Evolutionary conservation across 2,797 vertebrate genomes (phyloP).

Genomic region (Philypnodon macrostomus): DNA sequence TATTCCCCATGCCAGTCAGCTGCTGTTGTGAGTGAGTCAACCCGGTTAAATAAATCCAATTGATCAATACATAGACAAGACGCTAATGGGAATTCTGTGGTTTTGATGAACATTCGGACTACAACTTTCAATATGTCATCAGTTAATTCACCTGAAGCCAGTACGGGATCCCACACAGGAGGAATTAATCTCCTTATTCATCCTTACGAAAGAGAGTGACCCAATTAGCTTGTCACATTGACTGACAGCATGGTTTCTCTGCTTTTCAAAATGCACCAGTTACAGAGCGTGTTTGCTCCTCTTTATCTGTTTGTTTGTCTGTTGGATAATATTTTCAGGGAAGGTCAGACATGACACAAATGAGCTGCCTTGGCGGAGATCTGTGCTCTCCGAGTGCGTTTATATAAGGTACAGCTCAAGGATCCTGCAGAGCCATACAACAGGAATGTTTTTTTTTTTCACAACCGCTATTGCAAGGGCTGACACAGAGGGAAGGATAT

Average conservation of each 20-base stretch:
- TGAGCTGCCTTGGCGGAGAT: too few species aligned
- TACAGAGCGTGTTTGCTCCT: too few species aligned
- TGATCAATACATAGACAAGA: conserved; percentile 32
- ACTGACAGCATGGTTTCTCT: conserved; percentile 58
- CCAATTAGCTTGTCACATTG: conserved; percentile 68
- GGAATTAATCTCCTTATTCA: conserved; percentile 73
- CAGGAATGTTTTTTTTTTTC: too few species aligned
- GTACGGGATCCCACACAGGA: conserved; percentile 64
- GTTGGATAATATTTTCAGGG: too few species aligned
- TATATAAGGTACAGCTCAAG: conserved; percentile 32
- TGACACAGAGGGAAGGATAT: too few species aligned
- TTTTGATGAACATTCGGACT: conserved; percentile 31
- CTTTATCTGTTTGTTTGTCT: too few species aligned
- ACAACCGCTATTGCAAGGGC: too few species aligned
- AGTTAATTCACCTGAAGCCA: conserved; percentile 69
- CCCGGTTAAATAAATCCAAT: conserved; percentile 32
- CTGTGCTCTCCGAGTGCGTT: too few species aligned
- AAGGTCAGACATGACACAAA: too few species aligned
- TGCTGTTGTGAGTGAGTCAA: conserved; percentile 15
- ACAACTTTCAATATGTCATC: conserved; percentile 68
- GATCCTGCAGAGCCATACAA: too few species aligned
- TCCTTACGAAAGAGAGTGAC: conserved; percentile 70
- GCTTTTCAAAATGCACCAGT: conserved; percentile 34
- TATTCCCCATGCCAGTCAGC: conserved; percentile 4
- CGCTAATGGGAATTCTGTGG: conserved; percentile 10